Evolutionary conservation across 2,888 invertebrate species (phyloP).

Genomic region (Watsonalla cultraria): DNA sequence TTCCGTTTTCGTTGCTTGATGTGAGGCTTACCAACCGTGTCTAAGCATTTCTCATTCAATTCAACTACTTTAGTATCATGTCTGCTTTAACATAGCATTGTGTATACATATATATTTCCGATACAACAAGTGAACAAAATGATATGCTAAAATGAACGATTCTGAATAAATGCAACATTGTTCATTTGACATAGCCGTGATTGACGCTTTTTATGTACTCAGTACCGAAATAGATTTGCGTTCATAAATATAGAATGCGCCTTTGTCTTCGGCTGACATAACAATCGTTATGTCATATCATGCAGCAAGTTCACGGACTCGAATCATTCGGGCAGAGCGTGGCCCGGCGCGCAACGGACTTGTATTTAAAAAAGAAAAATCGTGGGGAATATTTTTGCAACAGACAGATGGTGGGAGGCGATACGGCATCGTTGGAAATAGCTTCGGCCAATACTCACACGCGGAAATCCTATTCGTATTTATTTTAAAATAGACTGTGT

Average conservation of each 20-base stretch:
- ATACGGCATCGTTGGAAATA: constrained; percentile 43
- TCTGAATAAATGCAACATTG: neutral
- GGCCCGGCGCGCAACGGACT: neutral
- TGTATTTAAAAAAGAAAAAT: neutral
- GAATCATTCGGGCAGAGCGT: neutral
- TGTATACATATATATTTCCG: too few species aligned
- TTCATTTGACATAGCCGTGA: neutral
- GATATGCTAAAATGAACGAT: too few species aligned
- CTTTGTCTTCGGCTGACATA: neutral
- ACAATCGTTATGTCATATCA: neutral
- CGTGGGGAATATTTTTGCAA: constrained; percentile 5
- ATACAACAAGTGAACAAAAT: too few species aligned
- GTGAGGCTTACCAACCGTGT: too few species aligned
- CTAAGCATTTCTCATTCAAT: too few species aligned
- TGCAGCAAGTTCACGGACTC: neutral
- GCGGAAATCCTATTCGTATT: constrained; percentile 52
- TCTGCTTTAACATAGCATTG: too few species aligned
- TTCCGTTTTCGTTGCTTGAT: too few species aligned
- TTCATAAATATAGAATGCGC: neutral
- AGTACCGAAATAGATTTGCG: neutral
- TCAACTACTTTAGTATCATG: too few species aligned
- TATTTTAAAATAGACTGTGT: constrained; percentile 38
- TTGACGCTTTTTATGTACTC: neutral
- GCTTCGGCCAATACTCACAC: constrained; percentile 41
- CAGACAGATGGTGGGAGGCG: constrained; percentile 7